Evolutionary conservation across 2,113 vertebrate species (phyloP), one percentile per base, ranked within the genome.

Genomic region (Micronisus gabar): DNA sequence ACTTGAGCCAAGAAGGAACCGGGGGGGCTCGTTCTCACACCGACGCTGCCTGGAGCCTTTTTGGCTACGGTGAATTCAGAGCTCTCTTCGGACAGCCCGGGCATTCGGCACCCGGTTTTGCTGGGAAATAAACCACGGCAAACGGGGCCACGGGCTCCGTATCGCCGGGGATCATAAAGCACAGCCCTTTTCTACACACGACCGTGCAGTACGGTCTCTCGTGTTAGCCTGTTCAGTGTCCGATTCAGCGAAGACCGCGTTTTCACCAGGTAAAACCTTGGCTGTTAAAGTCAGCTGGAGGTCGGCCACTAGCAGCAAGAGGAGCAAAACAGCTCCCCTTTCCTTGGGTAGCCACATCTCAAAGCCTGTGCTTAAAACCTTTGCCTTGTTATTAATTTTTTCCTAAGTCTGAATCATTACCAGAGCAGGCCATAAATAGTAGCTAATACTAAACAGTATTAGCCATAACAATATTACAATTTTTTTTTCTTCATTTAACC

Each of bases 201-300:
- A 3, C 34, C 13, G 25, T 8, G 10, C 3, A 32, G 53, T 32
- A 53, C 3, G 23, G 23, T 21, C 36, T 43, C n/a, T 50, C 1
- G 0, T n/a, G 21, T 29, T 17, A 20, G 34, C n/a, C 78, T 7
- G 0, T 17, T 71, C 15, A 27, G 15, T 3, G 3, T 13, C 48
- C 52, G 15, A 61, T 61, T 84, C 59, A 63, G 43, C 16, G 32
- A 55, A 55, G 15, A 43, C 1, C 20, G 32, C 0, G 0, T 41
- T 81, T 61, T 56, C 15, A 29, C 9, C 25, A 36, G 12, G 36
- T 38, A 38, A 66, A 80, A 50, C 3, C 30, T 26, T 23, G 22
- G 55, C 55, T 36, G 23, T 7, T 6, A 1, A 70, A n/a, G 22
- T 13, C 3, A 1, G 40, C 11, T 18, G 26, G 26, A 38, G 11